Base-by-base conservation (phyloP, 1,140 invertebrate species). In the Chironomus tepperi region DNA sequence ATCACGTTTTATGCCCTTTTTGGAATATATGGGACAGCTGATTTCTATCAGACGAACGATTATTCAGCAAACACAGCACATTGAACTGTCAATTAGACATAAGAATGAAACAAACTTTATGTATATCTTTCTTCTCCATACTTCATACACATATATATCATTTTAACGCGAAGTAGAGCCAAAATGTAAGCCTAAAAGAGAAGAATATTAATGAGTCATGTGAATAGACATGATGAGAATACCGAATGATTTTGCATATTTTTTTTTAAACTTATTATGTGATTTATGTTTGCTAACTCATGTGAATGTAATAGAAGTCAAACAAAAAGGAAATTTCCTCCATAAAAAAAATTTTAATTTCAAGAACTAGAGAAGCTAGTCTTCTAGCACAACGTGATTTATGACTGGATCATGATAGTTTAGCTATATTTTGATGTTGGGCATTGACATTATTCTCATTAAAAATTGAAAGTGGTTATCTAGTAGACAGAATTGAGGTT, bases 41-140 rank as follows among this genome's bases (percentile, higher is more conserved):
- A 70, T 70, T 70, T 70, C 65, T 70, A 70, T 70, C 65, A 57
- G n/a, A 57, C 9, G 7, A 57, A 57, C n/a, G 47, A 57, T n/a
- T 10, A 57, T 57, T 57, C 47, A 57, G 10, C 47, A 57, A 57
- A 57, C 47, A 57, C 9, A 9, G 18, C 7, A 70, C 65, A 70
- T 70, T 70, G 65, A 70, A 18, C 65, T 70, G 65, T 70, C 65
- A 70, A 70, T 70, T 70, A 70, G 10, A 21, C 24, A 5, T 34
- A 34, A 70, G 10, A 67, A 67, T 18, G 10, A 70, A 70, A 70
- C 9, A 19, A 70, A 8, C 18, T 70, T 70, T 70, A 18, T 19
- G 18, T 21, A 18, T 12, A 57, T 9, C 18, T 70, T 70, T 9
- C 18, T 70, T 70, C 16, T 70, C 15, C 12, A 57, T 57, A 12